Percentiles rank a stretch among this genome's conserved stretches.
Evolutionary conservation across 2,888 invertebrate genomes (phyloP).

Genomic region (Aphidius colemani): DNA sequence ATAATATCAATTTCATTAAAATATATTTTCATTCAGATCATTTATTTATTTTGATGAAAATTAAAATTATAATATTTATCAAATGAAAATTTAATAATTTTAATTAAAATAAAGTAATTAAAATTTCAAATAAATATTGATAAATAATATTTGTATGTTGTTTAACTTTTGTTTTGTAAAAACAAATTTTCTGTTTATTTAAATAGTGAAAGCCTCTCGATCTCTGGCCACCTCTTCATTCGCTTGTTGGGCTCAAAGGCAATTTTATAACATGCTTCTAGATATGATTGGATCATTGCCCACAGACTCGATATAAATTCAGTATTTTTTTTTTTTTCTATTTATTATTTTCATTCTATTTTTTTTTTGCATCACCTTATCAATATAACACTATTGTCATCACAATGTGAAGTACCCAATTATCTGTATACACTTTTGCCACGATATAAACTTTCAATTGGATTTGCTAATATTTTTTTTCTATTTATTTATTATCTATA

Average conservation of each 20-base stretch:
- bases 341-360: conserved; percentile 4
- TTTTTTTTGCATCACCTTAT: conserved; percentile 36
- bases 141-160: no score
- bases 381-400: conserved; percentile 51
- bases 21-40: no score
- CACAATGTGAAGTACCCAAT: conserved; percentile 44
- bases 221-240: no score
- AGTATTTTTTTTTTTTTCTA: conserved; percentile 11
- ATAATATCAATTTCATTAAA: no score
- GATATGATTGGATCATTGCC: conserved; percentile 57
- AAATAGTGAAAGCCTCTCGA: no score
- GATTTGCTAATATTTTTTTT: conserved; percentile 19
- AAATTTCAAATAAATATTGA: no score
- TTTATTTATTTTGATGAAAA: no score
- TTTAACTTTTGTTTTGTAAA: no score
- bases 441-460: conserved; percentile 42
- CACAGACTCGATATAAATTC: conserved; percentile 45
- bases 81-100: no score
- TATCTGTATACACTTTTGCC: conserved; percentile 42
- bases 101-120: no score
- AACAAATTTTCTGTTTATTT: no score
- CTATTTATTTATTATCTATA: neutral
- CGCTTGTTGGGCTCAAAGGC: conserved; percentile 43
- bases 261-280: conserved; percentile 56
- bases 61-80: no score